Conservation (phyloP, 2,797 vertebrate genomes). For the Adelosebastes latens region DNA sequence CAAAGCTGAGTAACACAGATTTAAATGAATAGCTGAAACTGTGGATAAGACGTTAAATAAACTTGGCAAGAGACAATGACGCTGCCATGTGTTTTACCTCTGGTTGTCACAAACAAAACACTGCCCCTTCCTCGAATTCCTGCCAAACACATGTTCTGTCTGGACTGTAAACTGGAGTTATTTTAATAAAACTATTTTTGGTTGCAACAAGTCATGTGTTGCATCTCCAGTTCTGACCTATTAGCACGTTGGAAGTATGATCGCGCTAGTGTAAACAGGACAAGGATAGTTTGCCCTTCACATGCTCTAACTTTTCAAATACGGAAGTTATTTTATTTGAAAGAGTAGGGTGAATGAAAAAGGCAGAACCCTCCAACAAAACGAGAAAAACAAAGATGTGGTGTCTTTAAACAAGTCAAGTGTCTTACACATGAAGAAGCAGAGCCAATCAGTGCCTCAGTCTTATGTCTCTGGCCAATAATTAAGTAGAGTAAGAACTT, state of each 20-base stretch:
- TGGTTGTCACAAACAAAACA: not conserved
- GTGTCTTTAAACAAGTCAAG: not conserved
- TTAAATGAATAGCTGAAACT: conserved; percentile 40
- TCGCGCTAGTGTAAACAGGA: conserved; percentile 6
- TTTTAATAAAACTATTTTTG: not conserved
- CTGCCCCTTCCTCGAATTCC: not conserved
- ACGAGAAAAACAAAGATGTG: not conserved
- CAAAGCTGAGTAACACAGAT: conserved; percentile 14
- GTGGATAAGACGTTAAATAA: conserved; percentile 15
- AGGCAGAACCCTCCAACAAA: not conserved
- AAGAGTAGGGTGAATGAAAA: not conserved
- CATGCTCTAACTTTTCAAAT: not conserved
- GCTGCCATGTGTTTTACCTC: not conserved
- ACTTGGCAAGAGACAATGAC: not conserved
- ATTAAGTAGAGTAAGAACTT: not conserved
- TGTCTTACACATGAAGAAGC: not conserved
- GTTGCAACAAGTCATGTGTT: not conserved
- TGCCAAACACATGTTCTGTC: not conserved
- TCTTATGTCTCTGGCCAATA: not conserved
- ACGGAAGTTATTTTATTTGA: not conserved
- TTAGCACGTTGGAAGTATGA: not conserved
- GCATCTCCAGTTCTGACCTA: conserved; percentile 14
- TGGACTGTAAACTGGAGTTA: not conserved
- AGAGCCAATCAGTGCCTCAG: not conserved
- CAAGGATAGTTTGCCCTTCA: not conserved